Base-by-base conservation (phyloP, 2,888 invertebrate species). In the Epirrhoe alternata region DNA sequence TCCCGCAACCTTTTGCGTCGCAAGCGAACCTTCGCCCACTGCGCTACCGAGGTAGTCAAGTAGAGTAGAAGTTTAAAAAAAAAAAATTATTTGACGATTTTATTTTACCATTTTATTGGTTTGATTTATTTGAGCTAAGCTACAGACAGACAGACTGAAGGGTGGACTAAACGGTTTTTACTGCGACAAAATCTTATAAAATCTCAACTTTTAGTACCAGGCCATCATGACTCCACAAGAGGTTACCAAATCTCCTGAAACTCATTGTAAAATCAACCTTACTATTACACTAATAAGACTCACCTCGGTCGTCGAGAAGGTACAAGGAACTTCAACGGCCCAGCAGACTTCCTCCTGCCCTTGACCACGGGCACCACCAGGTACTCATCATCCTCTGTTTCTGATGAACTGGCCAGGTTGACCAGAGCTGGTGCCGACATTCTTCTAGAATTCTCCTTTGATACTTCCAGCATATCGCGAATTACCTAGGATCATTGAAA, bases 341-440 rank as follows among this genome's bases (percentile, higher is more conserved):
- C 94, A 1, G 94, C 93, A 0, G 95, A 95, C 73, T 94, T 94
- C 74, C 95, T 90, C 68, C 95, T 85, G 50, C 85, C 84, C 62
- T 87, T 88, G 51, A 88, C 80, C 5, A 78, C 87, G 7, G 94
- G 94, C 72, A 94, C 94, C 71, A 92, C 86, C 64, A 95, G 86
- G 16, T 87, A 77, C 30, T 88, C 86, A 33, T 91, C 92, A 10
- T 91, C 90, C 10, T 92, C 93, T 12, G 90, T 86, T 64, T 90
- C 91, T 0, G 92, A 87, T 14, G 90, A 90, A 71, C 90, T 91
- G 5, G 90, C 91, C 50, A 92, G 74, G 61, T 94, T 91, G 38
- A 93, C 85, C 38, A 94, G 79, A n/a, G 94, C 94, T 0, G 95
- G 95, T 0, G 95, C 94, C 0, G 95, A 95, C 78, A 89, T 87